Conservation (phyloP, 2,797 vertebrate species). For the Urophycis tenuis region DNA sequence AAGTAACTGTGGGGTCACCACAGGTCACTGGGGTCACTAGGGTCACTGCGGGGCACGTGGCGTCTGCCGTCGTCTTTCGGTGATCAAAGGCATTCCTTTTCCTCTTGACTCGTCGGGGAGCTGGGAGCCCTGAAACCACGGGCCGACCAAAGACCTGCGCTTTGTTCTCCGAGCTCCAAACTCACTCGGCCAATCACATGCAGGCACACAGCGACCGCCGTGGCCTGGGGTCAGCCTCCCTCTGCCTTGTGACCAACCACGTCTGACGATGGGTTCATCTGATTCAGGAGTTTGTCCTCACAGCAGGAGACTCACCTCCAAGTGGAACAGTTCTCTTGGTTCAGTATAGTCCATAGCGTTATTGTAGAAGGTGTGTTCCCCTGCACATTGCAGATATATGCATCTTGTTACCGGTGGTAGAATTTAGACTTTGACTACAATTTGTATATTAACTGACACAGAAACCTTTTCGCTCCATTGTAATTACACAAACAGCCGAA, state of each 20-base stretch:
- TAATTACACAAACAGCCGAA: neutral
- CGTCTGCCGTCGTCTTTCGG: slow-evolving; percentile 1
- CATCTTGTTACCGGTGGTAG: neutral
- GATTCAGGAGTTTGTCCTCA: slow-evolving; percentile 45
- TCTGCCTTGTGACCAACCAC: slow-evolving; percentile 57
- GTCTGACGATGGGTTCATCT: slow-evolving; percentile 54
- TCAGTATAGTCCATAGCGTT: neutral
- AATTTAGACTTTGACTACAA: neutral
- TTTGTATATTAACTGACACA: neutral
- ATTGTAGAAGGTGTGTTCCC: neutral
- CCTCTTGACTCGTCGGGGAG: slow-evolving; percentile 4
- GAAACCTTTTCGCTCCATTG: neutral
- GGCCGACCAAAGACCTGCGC: slow-evolving; percentile 8
- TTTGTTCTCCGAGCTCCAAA: slow-evolving; percentile 22
- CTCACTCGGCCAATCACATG: neutral
- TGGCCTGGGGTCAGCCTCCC: slow-evolving; percentile 44
- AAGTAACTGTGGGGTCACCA: neutral
- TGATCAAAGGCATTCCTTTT: slow-evolving; percentile 12
- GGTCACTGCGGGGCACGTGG: neutral
- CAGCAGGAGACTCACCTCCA: slow-evolving; percentile 38
- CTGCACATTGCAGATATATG: neutral
- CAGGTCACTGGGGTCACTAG: no score
- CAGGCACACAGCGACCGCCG: slow-evolving; percentile 7
- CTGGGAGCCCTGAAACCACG: neutral
- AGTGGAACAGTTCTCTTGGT: slow-evolving; percentile 4